phyloP scores from a whole-genome alignment of 2,797 vertebrate species.

The Malacoctenus gilli region DNA sequence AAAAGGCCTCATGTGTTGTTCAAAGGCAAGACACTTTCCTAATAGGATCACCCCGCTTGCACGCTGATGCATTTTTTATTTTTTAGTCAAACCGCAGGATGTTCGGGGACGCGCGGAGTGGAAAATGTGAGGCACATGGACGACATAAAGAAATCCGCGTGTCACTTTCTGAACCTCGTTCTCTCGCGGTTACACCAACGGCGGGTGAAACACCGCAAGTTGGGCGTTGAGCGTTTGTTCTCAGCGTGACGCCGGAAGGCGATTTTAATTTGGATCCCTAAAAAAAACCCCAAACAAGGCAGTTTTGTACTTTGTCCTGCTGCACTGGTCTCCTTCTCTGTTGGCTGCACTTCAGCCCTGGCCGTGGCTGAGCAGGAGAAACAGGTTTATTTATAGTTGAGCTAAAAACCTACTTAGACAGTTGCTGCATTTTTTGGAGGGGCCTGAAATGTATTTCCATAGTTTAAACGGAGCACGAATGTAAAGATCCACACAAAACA shows the following conservation, averaged over 20 bases:
- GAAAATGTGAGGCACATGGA: slow-evolving; percentile 9
- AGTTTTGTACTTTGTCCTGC: slow-evolving; percentile 64
- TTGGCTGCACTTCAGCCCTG: slow-evolving; percentile 65
- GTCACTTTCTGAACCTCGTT: slow-evolving; percentile 7
- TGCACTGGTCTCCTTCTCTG: slow-evolving; percentile 60
- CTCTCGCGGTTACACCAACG: slow-evolving; percentile 4
- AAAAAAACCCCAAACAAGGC: slow-evolving; percentile 48
- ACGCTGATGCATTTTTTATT: slow-evolving; percentile 12
- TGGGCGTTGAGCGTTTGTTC: slow-evolving; percentile 26
- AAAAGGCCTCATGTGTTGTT: slow-evolving; percentile 61
- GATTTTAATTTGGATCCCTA: slow-evolving; percentile 37
- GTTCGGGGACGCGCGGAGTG: slow-evolving; percentile 6
- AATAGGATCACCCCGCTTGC: slow-evolving; percentile 39
- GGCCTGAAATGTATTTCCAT: slow-evolving; percentile 13
- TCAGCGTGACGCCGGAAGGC: slow-evolving; percentile 21
- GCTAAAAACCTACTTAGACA: slow-evolving; percentile 86
- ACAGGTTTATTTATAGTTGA: slow-evolving; percentile 85
- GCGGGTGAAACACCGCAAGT: slow-evolving; percentile 29
- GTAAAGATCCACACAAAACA: slow-evolving; percentile 1
- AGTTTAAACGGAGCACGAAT: slow-evolving; percentile 32
- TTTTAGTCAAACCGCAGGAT: slow-evolving; percentile 5
- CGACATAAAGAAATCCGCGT: slow-evolving; percentile 8
- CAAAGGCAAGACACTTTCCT: slow-evolving; percentile 74
- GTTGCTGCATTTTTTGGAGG: slow-evolving; percentile 70
- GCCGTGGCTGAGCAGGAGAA: slow-evolving; percentile 71